Evolutionary conservation across 2,113 vertebrate species (phyloP), one percentile per base, ranked within the genome.

Genomic region (Nanorana parkeri): DNA sequence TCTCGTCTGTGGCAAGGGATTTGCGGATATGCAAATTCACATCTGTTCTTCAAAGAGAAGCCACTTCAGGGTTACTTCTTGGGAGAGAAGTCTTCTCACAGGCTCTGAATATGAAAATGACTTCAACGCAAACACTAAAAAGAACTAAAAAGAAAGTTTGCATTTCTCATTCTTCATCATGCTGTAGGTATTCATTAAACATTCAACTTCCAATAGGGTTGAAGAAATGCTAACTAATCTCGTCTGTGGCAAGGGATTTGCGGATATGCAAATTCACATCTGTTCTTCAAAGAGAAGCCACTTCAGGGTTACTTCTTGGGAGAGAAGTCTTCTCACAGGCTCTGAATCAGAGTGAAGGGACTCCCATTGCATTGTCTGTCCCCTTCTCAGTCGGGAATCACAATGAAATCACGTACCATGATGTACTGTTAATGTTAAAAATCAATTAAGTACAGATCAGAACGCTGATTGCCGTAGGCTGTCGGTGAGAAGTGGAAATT

Each of bases 261-360:
- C 94, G 95, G 95, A 96, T 98, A 99, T 98, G 97, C 96, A 99
- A 99, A 99, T 98, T 94, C 95, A 98, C 96, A 97, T 98, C 96
- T 99, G 97, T 95, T 99, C 94, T 95, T 96, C 96, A 98, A 95
- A 95, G 95, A 93, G 89, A 94, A 95, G 95, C 95, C 95, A 95
- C 94, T 96, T 93, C 93, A 92, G 95, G 95, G 97, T 97, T 96
- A 97, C 92, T 93, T 92, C n/a, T 5, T 86, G 89, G 93, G 91
- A 94, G 92, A 95, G 93, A 90, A 90, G 88, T 89, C 90, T 90
- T 92, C 92, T 94, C 88, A 91, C 92, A 91, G 89, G 91, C 95
- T 94, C 94, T 92, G 91, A 94, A 92, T 87, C 88, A 88, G 88
- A 89, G 92, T 92, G 90, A 90, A 89, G 88, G 78, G 91, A 91